A percentile compares a stretch with the other conserved stretches of the same genome.
phyloP scores from a whole-genome alignment of 2,113 vertebrate species.

The Platycercus adscitus region DNA sequence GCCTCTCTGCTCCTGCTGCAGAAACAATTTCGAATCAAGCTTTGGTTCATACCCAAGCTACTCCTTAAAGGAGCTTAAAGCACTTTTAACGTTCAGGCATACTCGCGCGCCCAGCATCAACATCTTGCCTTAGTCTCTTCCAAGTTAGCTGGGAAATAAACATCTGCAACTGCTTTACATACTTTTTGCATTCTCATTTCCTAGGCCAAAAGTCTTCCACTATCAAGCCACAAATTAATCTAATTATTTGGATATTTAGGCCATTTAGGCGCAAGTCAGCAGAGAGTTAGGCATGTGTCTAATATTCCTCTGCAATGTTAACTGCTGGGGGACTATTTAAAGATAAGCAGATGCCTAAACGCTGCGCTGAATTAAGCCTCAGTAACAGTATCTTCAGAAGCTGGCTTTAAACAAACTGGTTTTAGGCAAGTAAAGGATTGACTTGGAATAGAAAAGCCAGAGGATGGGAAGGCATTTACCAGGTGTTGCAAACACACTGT shows the following conservation, averaged over 20 bases:
- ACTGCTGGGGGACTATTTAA: constrained; percentile 25
- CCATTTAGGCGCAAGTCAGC: background rate
- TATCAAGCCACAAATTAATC: constrained; percentile 48
- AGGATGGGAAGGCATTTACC: constrained; percentile 3
- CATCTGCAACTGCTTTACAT: constrained; percentile 45
- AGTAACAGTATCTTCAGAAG: background rate
- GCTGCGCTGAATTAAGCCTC: background rate
- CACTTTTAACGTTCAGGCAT: background rate
- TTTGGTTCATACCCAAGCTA: constrained; percentile 26
- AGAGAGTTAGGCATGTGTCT: constrained; percentile 27
- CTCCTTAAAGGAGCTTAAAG: constrained; percentile 28
- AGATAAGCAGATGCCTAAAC: background rate
- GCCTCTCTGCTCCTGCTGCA: background rate
- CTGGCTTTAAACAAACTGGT: background rate
- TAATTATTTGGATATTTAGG: constrained; percentile 45
- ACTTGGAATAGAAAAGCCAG: background rate
- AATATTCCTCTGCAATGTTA: background rate
- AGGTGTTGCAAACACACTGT: background rate
- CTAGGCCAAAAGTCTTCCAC: constrained; percentile 35
- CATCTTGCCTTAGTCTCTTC: background rate
- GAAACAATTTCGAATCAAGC: background rate
- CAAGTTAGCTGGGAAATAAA: background rate
- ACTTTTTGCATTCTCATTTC: constrained; percentile 15
- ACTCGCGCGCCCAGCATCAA: background rate
- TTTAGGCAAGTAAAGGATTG: background rate